Base-by-base conservation (phyloP, 2,888 invertebrate genomes). In the Bruchidius siliquastri region DNA sequence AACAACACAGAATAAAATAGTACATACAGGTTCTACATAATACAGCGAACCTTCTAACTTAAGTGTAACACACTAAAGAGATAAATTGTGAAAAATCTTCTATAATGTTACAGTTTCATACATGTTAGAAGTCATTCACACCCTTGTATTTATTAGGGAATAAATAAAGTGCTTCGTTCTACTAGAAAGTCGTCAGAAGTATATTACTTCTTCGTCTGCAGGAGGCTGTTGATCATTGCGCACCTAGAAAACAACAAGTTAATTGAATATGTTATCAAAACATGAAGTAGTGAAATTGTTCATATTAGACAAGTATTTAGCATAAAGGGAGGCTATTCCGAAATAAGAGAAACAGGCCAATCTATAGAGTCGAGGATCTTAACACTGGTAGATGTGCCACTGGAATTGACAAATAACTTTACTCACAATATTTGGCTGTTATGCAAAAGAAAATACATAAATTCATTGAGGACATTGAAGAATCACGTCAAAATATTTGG, bases 121-220 rank as follows among this genome's bases (percentile, higher is more conserved):
- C 3, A 21, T 22, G 10, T 68, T 21, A 18, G 66, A 49, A 71
- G 32, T 67, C 32, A 30, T 68, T 78, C 76, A 80, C 73, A 80
- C 83, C 76, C 83, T 85, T 72, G 84, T 81, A 77, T 84, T 83
- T 74, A 85, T 83, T 72, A 85, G 79, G 72, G 83, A 83, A 78
- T 82, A 81, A 79, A 85, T 82, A 77, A 85, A 84, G 79, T 81
- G 75, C 71, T 80, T 80, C 73, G 83, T 83, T 77, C 84, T 84
- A 75, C 83, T 81, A 74, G 83, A 87, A 84, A 77, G 84, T 82
- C 89, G 91, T 91, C 91, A 91, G 91, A 91, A 91, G 87, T 91
- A 91, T 85, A 92, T 91, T 32, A 92, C 91, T 82, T 92, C 91
- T 79, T 92, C 92, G 80, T 92, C 90, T 72, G 86, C 83, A 1